phyloP scores from a whole-genome alignment of 2,888 invertebrate species.

The Nudaria mundana region DNA sequence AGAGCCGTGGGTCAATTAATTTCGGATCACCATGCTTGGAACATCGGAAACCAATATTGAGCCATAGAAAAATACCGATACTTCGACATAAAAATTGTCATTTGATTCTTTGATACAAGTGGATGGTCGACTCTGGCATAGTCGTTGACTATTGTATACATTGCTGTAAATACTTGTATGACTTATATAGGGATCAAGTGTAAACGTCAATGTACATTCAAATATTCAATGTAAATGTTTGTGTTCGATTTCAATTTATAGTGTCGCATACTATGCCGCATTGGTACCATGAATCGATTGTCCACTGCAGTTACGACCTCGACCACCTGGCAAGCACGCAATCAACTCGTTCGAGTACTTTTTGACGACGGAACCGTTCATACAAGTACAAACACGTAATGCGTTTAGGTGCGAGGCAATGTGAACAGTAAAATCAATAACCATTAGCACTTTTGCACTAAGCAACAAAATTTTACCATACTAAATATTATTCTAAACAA shows the following conservation, averaged over 20 bases:
- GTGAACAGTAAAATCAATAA: neutral
- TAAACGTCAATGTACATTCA: conserved; percentile 37
- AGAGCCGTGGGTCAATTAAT: too few species aligned
- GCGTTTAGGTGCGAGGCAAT: conserved; percentile 8
- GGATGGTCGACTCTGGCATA: conserved; percentile 27
- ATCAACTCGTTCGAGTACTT: conserved; percentile 59
- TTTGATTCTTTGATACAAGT: conserved; percentile 47
- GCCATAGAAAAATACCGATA: conserved; percentile 39
- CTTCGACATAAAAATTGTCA: conserved; percentile 43
- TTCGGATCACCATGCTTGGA: conserved; percentile 17
- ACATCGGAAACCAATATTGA: conserved; percentile 46
- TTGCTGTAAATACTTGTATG: conserved; percentile 16
- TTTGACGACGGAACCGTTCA: conserved; percentile 33
- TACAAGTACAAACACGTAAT: conserved; percentile 10
- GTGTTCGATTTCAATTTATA: conserved; percentile 56
- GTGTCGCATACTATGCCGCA: conserved; percentile 71
- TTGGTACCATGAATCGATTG: conserved; percentile 75
- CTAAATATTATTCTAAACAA: too few species aligned
- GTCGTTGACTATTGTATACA: conserved; percentile 31
- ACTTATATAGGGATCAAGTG: conserved; percentile 6
- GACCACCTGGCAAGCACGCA: conserved; percentile 71
- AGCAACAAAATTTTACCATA: too few species aligned
- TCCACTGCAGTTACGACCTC: conserved; percentile 72
- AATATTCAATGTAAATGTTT: conserved; percentile 39
- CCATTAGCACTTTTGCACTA: too few species aligned